Conservation (phyloP, 2,113 vertebrate species). For the Lathamus discolor region DNA sequence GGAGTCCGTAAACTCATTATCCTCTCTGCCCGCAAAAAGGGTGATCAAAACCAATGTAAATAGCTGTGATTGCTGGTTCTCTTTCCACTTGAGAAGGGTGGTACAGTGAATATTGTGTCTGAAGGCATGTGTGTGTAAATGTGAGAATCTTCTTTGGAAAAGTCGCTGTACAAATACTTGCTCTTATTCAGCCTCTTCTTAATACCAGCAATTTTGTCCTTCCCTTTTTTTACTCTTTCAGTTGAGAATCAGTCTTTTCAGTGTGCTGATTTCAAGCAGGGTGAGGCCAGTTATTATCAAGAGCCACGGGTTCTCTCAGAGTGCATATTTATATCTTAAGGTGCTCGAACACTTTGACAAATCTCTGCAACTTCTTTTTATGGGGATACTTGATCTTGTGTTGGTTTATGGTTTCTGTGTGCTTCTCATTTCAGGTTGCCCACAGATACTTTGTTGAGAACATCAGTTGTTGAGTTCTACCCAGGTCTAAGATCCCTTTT, state of each 20-base stretch:
- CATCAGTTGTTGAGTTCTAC: not conserved
- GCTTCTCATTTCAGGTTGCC: not conserved
- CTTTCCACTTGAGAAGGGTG: not conserved
- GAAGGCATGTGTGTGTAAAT: accelerated
- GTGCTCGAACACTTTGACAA: not conserved
- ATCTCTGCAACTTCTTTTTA: not conserved
- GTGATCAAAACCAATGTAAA: not conserved
- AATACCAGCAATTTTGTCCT: not conserved
- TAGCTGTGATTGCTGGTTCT: not conserved
- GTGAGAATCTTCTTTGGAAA: not conserved
- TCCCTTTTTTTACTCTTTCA: not conserved
- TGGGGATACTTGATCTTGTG: not conserved
- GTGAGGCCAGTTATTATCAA: not conserved
- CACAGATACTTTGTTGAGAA: not conserved
- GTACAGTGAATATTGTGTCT: not conserved
- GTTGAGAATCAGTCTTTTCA: not conserved
- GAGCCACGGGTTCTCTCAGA: not conserved
- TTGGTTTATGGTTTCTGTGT: not conserved
- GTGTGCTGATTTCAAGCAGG: not conserved
- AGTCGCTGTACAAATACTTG: not conserved
- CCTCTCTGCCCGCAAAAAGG: not conserved
- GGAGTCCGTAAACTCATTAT: not conserved
- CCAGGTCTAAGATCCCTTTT: not conserved
- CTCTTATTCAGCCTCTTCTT: not conserved
- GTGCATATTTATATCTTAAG: not conserved